Base-by-base conservation (phyloP, 2,888 invertebrate genomes). In the Chirona hameri region DNA sequence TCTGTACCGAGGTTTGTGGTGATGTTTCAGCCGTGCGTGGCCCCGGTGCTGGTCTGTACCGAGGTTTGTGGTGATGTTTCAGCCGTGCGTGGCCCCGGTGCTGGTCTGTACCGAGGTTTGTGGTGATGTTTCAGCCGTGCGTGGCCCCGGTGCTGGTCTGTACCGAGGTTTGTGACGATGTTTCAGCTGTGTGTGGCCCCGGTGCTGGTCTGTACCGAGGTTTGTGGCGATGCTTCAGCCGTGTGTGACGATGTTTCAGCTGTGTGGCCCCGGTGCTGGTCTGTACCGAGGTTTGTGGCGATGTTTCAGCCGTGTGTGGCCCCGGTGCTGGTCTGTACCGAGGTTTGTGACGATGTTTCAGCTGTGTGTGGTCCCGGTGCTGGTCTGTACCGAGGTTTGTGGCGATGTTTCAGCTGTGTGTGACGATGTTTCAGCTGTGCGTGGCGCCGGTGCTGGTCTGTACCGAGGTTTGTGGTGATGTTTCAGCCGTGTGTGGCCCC, bases 21-120 rank as follows among this genome's bases (percentile, higher is more conserved):
- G 12, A 12, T 81, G 81, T 81, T 46, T 29, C 91, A 93, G 86
- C 92, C 95, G 82, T 95, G 95, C 88, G 91, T 95, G 10, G 94
- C 95, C 0, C 95, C 95, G 0, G 95, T 95, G 12, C 89, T 95
- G 48, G 94, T 95, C 7, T 95, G 95, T 86, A 94, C 93, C 0
- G 91, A 93, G 85, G 94, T 94, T 0, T 91, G n/a, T n/a, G n/a
- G n/a, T n/a, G n/a, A n/a, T 55, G 15, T 55, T 55, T 55, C 55
- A 18, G 55, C 14, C 10, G 55, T 18, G 55, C 15, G 55, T 55
- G 55, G 55, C 55, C 55, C 55, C 55, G 18, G 55, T 12, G 21
- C 18, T 21, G 21, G 57, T 21, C 0, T 18, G 60, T 60, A 60
- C 7, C 60, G 60, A 21, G 2, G 60, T 60, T 24, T 24, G 24